phyloP scores from a whole-genome alignment of 2,797 vertebrate species.

The Leptatherina wallacei region DNA sequence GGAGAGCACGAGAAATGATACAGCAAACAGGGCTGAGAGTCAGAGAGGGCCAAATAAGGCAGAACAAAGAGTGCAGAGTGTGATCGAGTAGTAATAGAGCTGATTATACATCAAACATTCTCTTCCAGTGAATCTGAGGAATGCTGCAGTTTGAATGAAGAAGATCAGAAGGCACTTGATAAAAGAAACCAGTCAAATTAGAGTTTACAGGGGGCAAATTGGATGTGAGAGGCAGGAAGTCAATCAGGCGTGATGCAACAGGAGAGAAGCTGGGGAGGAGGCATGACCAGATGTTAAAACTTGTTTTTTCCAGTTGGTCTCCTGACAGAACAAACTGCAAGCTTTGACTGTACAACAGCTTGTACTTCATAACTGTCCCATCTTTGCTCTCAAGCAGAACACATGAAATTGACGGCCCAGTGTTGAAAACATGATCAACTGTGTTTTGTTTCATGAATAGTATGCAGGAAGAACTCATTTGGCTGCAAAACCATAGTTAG shows the following conservation, averaged over 20 bases:
- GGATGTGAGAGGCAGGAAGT: background rate
- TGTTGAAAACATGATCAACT: background rate
- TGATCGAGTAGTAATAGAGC: slow-evolving; percentile 54
- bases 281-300: background rate
- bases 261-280: too few species aligned
- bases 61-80: slow-evolving; percentile 23
- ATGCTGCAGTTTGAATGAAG: slow-evolving; percentile 17
- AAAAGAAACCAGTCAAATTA: background rate
- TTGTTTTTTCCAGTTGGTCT: background rate
- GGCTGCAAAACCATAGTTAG: background rate
- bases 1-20: slow-evolving; percentile 11
- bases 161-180: slow-evolving; percentile 7
- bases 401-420: background rate
- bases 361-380: background rate
- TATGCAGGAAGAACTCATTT: background rate
- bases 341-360: background rate
- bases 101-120: slow-evolving; percentile 55
- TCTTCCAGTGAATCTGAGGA: slow-evolving; percentile 14
- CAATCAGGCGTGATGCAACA: background rate
- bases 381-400: background rate
- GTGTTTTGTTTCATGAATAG: background rate
- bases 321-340: background rate
- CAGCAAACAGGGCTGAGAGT: background rate
- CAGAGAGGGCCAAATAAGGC: slow-evolving; percentile 23
- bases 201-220: background rate